Evolutionary conservation across 2,888 invertebrate species (phyloP).

Genomic region (Chrysolina haemoptera): DNA sequence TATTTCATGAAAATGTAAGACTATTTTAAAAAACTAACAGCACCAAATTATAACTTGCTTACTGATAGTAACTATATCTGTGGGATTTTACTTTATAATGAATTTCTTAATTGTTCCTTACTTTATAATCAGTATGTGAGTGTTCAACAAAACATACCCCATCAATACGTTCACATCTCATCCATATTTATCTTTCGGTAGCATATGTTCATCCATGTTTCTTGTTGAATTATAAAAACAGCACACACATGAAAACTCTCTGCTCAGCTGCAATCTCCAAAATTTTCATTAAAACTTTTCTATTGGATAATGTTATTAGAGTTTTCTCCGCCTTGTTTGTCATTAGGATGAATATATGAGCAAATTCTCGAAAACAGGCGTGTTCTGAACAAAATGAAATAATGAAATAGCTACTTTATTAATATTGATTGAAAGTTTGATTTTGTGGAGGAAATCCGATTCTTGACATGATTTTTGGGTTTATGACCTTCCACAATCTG

Average conservation of each 20-base stretch:
- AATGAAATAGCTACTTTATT: background rate
- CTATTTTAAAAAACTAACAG: too few species aligned
- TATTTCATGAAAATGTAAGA: too few species aligned
- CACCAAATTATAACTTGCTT: too few species aligned
- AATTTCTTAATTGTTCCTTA: too few species aligned
- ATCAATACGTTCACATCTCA: background rate
- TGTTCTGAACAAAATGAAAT: background rate
- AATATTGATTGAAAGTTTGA: too few species aligned
- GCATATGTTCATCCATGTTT: background rate
- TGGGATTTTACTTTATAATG: too few species aligned
- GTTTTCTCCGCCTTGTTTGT: background rate
- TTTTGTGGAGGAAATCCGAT: too few species aligned
- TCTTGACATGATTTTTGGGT: too few species aligned
- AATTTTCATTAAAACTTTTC: conserved; percentile 7
- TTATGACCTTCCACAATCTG: too few species aligned
- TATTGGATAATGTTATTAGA: conserved; percentile 1
- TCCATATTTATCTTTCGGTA: background rate
- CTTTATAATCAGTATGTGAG: too few species aligned
- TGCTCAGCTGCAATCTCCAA: background rate
- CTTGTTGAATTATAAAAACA: background rate
- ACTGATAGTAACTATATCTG: too few species aligned
- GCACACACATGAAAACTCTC: background rate
- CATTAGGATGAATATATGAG: background rate
- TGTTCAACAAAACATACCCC: background rate
- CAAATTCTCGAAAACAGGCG: background rate